Base-by-base conservation (phyloP, 2,113 vertebrate genomes). In the Chunga burmeisteri region DNA sequence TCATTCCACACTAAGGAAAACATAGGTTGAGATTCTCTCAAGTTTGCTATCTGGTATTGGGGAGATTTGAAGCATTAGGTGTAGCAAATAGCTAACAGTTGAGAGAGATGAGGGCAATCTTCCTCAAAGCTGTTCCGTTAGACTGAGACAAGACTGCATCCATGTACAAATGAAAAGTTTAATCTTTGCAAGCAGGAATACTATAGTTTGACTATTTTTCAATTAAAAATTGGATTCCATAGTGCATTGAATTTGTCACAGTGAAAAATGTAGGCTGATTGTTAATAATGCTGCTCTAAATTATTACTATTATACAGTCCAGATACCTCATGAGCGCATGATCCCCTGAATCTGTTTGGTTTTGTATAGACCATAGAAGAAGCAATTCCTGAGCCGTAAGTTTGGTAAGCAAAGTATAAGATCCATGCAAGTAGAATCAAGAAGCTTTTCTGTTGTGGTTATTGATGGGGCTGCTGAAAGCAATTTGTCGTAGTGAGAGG, bases 191-290 rank as follows among this genome's bases (percentile, higher is more conserved):
- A 91, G 91, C 86, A 94, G 84, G 61, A 73, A 49, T 22, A 87
- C 78, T 91, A 40, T 89, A 95, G 81, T 93, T 94, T 95, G 89
- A 90, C 84, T 96, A 46, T 97, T 96, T 97, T 97, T 96, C 94
- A 96, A 96, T 97, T 96, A 96, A 95, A 97, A 96, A 61, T 94
- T 96, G 85, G 74, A 77, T 96, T 96, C 96, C 70, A 19, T 87
- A 96, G 94, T 81, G 91, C 94, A 90, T 81, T 95, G 92, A 90
- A 92, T 86, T 90, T 94, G 92, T 97, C 94, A 95, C 92, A 88
- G 93, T 96, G 96, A 95, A 96, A 96, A 96, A 97, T 92, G 92
- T 62, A 86, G 92, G 79, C 92, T 94, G 92, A 87, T 92, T 77
- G 93, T 93, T 91, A 94, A 86, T 97, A 94, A 94, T 88, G 80